Conservation (phyloP, 2,797 vertebrate species). For the Dendrocincla tyrannina region DNA sequence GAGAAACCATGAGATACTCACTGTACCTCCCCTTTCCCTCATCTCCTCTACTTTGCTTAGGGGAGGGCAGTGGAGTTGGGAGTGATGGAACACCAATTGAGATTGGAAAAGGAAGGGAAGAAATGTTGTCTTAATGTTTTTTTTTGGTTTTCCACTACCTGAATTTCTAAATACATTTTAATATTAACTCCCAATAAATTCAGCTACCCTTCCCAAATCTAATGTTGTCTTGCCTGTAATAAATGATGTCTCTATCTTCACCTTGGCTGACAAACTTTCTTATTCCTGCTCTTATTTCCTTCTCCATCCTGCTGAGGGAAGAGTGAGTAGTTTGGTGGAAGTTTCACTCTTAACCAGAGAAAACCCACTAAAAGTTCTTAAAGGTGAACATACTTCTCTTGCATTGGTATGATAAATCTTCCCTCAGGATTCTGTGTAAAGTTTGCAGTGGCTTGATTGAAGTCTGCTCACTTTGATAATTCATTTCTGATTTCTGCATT, state of each 20-base stretch:
- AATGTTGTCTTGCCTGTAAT: neutral
- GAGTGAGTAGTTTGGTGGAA: neutral
- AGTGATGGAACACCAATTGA: neutral
- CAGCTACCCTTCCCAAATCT: neutral
- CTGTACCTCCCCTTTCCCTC: too few species aligned
- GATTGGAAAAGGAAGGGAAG: neutral
- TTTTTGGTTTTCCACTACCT: neutral
- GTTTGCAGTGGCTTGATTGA: neutral
- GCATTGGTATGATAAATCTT: neutral
- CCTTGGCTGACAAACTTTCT: neutral
- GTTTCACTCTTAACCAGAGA: neutral
- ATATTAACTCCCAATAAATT: neutral
- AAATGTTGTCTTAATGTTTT: neutral
- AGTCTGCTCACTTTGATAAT: neutral
- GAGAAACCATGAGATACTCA: neutral
- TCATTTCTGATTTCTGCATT: neutral
- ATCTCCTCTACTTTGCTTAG: neutral
- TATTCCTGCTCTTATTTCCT: neutral
- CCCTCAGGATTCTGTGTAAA: neutral
- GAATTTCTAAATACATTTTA: neutral
- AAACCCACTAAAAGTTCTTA: neutral
- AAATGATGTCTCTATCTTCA: neutral
- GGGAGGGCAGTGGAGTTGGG: neutral
- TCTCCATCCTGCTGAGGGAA: neutral
- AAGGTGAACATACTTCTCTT: neutral